Evolutionary conservation across 2,888 invertebrate species (phyloP), one percentile per base, ranked within the genome.

Genomic region (Alloplasta piceator): DNA sequence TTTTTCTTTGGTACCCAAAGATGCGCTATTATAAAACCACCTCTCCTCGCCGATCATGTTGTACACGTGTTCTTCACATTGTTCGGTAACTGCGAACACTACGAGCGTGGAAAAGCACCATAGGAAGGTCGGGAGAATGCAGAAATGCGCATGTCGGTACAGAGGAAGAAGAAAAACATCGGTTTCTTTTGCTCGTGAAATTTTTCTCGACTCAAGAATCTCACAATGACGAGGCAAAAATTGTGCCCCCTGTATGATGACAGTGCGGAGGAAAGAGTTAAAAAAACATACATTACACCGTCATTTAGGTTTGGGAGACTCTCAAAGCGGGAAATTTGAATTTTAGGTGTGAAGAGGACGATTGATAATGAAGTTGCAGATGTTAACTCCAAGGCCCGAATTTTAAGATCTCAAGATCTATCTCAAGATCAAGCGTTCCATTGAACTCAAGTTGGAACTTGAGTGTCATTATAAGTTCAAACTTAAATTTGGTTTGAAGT

Each of bases 1-100:
- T 85, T 83, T 81, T 74, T 55, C 61, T 63, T 64, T 58, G 56
- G 67, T 55, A 41, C 72, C 26, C 14, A 16, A 12, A 41, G 46
- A 74, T 74, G 12, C 16, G 58, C 64, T 43, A 41, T 72, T 71
- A 66, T 39, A 72, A 16, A 76, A 63, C 26, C 56, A 6, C 14
- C 10, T 10, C 36, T 48, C 12, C 61, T 14, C 7, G 6, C 41
- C 52, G 68, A 12, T 43, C 50, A 16, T 26, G 26, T 36, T 48
- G 66, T 52, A 58, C 6, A 39, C 48, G 46, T 9, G 50, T 26
- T 48, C 64, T 58, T 56, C 6, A 73, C 67, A 55, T 73, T 73
- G 50, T 70, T 58, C 52, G 14, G 39, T 39, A 73, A 78, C 63
- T 63, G 52, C 52, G 26, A 50, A 5, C 14, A 6, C 38, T 39